Percentiles rank a stretch among this genome's conserved stretches.
These are phyloP conservation scores for Ammodytes dubius DNA, from an alignment of 2,113 vertebrate genomes.

Conservation along the genomic window DNA sequence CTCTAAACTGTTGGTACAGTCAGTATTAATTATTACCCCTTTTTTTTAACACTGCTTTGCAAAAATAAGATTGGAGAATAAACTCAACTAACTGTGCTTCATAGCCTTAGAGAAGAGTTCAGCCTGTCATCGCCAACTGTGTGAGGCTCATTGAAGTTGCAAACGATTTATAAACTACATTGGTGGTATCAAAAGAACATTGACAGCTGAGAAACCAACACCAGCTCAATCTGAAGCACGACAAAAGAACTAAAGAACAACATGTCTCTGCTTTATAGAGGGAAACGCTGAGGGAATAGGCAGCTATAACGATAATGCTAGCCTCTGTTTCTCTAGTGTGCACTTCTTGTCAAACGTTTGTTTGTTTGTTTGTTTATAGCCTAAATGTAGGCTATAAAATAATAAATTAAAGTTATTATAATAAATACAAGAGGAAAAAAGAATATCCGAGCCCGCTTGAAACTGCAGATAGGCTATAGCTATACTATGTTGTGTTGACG, in stretches of 20 bases:
- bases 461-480: not conserved
- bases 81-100: not conserved
- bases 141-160: conserved; percentile 4
- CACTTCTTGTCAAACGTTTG: not conserved
- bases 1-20: not conserved
- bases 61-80: not conserved
- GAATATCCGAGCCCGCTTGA: not conserved
- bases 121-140: not conserved
- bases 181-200: not conserved
- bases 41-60: not conserved
- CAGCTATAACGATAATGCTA: not conserved
- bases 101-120: not conserved
- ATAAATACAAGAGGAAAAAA: not conserved
- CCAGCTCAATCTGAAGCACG: not conserved
- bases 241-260: not conserved
- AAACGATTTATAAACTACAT: not conserved
- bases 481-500: not conserved
- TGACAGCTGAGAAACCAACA: not conserved
- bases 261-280: not conserved
- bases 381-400: not conserved
- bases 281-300: not conserved
- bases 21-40: not conserved
- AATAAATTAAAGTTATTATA: not conserved
- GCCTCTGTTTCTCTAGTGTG: not conserved
- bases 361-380: not conserved